A percentile compares a stretch with the other conserved stretches of the same genome.
Evolutionary conservation across 2,888 invertebrate genomes (phyloP).

Genomic region (Copidosoma aretas): DNA sequence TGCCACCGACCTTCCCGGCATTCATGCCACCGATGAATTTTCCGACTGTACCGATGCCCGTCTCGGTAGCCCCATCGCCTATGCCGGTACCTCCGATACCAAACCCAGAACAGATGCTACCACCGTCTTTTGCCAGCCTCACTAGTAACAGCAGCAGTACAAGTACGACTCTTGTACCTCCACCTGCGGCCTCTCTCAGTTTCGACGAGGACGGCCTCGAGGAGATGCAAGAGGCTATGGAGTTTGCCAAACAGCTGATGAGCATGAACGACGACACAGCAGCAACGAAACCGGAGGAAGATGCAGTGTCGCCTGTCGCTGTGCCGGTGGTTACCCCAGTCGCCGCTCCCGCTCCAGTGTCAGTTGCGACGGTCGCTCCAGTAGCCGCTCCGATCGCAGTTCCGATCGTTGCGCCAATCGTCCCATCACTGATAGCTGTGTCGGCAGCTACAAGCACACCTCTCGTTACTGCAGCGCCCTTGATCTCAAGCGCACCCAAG

Average conservation of each 20-base stretch:
- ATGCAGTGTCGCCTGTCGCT: slow-evolving; percentile 19
- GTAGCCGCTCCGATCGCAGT: not conserved
- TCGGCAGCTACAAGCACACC: not conserved
- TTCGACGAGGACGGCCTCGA: slow-evolving; percentile 44
- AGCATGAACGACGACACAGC: slow-evolving; percentile 45
- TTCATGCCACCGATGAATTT: slow-evolving; percentile 40
- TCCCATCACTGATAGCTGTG: not conserved
- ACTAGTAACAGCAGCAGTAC: slow-evolving; percentile 14
- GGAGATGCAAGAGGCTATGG: slow-evolving; percentile 59
- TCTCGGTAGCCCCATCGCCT: slow-evolving; percentile 19
- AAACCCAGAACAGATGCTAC: slow-evolving; percentile 28
- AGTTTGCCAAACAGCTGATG: slow-evolving; percentile 57
- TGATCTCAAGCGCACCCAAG: not conserved
- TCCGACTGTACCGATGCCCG: slow-evolving; percentile 34
- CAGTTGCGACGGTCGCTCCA: not conserved
- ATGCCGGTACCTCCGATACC: slow-evolving; percentile 30
- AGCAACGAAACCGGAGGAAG: not conserved
- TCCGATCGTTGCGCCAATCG: not conserved
- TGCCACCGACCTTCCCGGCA: slow-evolving; percentile 27
- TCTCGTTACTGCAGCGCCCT: not conserved
- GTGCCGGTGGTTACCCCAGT: not conserved
- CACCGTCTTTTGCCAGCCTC: slow-evolving; percentile 29
- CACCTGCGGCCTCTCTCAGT: slow-evolving; percentile 21
- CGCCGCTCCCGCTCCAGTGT: not conserved
- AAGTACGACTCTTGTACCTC: slow-evolving; percentile 11